A percentile compares a stretch with the other conserved stretches of the same genome.
Evolutionary conservation across 2,797 vertebrate genomes (phyloP).

Genomic region (Epinephelus coioides): DNA sequence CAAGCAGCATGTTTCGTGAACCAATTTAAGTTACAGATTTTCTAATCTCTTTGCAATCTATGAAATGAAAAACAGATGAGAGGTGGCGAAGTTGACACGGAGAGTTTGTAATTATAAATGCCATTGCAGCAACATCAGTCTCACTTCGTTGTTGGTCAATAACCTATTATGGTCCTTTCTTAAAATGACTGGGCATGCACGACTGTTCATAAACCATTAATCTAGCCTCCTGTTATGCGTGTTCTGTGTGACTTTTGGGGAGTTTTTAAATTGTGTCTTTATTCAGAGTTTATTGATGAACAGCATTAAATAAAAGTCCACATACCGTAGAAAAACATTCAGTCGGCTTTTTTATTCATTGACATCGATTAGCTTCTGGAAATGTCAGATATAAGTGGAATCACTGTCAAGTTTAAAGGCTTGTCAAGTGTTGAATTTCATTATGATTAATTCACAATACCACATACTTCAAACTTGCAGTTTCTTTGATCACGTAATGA

Average conservation of each 20-base stretch:
- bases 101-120: conserved; percentile 47
- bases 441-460: not conserved
- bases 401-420: not conserved
- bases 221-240: conserved; percentile 14
- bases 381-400: not conserved
- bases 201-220: conserved; percentile 52
- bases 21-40: conserved; percentile 27
- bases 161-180: conserved; percentile 56
- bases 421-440: not conserved
- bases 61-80: conserved; percentile 22
- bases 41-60: conserved; percentile 20
- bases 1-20: not conserved
- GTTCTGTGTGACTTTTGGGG: conserved; percentile 38
- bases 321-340: not conserved
- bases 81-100: conserved; percentile 10
- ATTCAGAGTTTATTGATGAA: conserved; percentile 42
- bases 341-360: not conserved
- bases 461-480: not conserved
- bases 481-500: not conserved
- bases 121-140: conserved; percentile 54
- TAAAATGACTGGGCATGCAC: conserved; percentile 55
- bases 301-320: conserved; percentile 26
- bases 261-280: conserved; percentile 44
- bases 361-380: not conserved
- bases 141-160: conserved; percentile 65